Conservation (phyloP, 2,113 vertebrate genomes). For the Aviceda subcristata region DNA sequence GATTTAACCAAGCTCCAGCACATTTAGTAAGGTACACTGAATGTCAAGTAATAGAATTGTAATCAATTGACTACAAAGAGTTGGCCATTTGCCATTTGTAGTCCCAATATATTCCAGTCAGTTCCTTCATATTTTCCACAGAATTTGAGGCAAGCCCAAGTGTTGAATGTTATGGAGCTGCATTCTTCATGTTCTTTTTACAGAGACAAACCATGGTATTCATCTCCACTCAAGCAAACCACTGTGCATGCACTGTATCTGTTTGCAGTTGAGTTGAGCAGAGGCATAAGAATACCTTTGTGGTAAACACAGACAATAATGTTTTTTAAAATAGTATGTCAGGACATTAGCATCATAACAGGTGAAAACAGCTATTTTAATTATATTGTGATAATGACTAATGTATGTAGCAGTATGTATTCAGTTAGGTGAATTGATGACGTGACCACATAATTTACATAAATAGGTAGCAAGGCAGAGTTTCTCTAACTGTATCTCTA, state of each 20-base stretch:
- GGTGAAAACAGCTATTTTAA: neutral
- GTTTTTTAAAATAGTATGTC: neutral
- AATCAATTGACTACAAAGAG: neutral
- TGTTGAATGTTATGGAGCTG: neutral
- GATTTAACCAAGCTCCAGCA: neutral
- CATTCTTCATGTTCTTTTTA: neutral
- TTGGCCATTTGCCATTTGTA: neutral
- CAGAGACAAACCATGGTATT: neutral
- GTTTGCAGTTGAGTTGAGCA: neutral
- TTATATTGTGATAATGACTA: neutral
- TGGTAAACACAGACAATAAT: neutral
- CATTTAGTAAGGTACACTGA: neutral
- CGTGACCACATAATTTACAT: neutral
- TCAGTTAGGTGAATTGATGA: neutral
- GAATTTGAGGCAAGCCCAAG: neutral
- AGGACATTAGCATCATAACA: neutral
- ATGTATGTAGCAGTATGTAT: neutral
- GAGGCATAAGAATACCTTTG: neutral
- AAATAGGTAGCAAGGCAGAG: neutral
- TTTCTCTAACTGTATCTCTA: neutral
- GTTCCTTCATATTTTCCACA: neutral
- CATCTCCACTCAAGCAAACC: neutral
- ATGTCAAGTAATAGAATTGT: neutral
- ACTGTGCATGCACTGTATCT: neutral
- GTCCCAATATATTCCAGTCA: neutral